These are phyloP conservation scores for Drosophila kanapiae DNA, from an alignment of 1,140 invertebrate genomes.

Conservation along the genomic window DNA sequence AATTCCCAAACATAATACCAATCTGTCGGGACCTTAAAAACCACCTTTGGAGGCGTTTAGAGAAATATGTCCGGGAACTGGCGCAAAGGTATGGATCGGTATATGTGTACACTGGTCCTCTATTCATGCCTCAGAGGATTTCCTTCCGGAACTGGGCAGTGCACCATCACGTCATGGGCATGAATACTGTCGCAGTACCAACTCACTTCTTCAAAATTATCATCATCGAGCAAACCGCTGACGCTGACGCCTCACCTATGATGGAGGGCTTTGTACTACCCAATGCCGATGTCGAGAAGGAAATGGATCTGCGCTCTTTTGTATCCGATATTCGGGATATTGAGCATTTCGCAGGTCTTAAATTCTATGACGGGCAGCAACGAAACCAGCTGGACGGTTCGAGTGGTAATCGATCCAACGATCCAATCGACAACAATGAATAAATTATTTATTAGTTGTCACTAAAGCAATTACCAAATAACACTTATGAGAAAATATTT, in stretches of 20 bases:
- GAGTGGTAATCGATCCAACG: neutral
- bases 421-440: neutral
- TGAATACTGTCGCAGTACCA: constrained; percentile 97
- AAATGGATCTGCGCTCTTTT: constrained; percentile 90
- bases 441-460: too few species aligned
- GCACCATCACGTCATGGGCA: constrained; percentile 97
- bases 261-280: constrained; percentile 98
- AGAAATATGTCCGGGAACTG: constrained; percentile 93
- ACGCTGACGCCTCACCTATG: constrained; percentile 89
- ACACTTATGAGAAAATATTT: too few species aligned
- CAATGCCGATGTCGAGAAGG: constrained; percentile 92
- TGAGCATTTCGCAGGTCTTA: constrained; percentile 95
- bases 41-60: constrained; percentile 95
- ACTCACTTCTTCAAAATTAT: constrained; percentile 99
- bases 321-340: constrained; percentile 95
- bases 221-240: constrained; percentile 88
- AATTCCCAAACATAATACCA: constrained; percentile 98
- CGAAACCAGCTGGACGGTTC: neutral
- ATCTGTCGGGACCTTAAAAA: constrained; percentile 97
- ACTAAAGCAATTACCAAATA: too few species aligned
- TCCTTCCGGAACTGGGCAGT: constrained; percentile 96
- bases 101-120: constrained; percentile 97
- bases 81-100: constrained; percentile 93
- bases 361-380: constrained; percentile 93
- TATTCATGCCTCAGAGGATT: constrained; percentile 95